Conservation (phyloP, 2,113 vertebrate genomes). For the Tachysurus fulvidraco region DNA sequence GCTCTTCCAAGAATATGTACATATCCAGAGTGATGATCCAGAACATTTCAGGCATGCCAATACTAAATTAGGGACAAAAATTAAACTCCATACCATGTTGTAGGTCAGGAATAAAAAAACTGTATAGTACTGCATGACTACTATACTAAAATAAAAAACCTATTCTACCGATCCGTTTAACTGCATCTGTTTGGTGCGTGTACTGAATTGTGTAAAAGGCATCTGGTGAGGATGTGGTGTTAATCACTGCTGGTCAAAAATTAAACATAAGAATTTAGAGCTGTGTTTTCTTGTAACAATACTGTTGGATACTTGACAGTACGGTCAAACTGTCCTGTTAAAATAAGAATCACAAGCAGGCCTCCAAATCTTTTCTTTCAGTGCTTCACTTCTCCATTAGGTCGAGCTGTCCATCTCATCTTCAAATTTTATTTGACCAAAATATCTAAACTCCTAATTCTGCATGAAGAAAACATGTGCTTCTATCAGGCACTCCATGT, state of each 20-base stretch:
- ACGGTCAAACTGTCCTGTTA: background rate
- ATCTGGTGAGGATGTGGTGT: constrained; percentile 22
- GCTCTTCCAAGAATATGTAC: background rate
- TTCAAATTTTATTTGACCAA: constrained; percentile 6
- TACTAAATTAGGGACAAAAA: background rate
- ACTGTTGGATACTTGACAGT: background rate
- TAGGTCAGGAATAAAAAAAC: background rate
- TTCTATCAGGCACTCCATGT: constrained; percentile 32
- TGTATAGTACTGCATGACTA: background rate
- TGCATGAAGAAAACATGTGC: constrained; percentile 1
- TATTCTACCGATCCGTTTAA: background rate
- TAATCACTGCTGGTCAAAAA: constrained; percentile 7
- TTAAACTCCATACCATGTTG: background rate
- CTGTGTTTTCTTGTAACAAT: background rate
- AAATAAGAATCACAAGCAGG: background rate
- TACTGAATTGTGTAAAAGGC: background rate
- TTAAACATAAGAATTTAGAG: background rate
- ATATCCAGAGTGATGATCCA: background rate
- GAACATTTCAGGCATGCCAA: background rate
- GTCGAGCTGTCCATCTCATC: background rate
- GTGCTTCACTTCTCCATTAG: constrained; percentile 6
- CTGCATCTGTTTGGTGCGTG: constrained; percentile 10
- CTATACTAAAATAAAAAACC: background rate
- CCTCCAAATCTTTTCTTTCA: background rate
- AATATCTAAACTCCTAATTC: background rate